Evolutionary conservation across 2,797 vertebrate genomes (phyloP).

Genomic region (Cossypha polioptera): DNA sequence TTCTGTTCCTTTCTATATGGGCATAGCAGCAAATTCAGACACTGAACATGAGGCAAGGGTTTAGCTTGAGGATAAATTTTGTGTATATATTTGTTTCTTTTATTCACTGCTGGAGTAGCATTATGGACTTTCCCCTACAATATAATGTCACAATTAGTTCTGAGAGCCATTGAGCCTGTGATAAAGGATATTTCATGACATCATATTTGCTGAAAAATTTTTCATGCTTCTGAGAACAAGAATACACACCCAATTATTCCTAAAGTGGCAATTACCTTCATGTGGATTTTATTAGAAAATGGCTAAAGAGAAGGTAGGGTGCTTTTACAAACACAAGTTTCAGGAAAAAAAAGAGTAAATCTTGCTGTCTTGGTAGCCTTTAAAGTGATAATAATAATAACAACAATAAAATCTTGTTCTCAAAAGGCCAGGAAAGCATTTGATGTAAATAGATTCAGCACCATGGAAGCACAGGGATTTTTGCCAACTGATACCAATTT

Average conservation of each 20-base stretch:
- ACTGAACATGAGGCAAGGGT: not conserved
- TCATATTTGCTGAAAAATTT: not conserved
- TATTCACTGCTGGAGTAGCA: not conserved
- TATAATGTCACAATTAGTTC: not conserved
- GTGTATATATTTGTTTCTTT: not conserved
- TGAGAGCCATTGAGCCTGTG: not conserved
- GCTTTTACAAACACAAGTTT: not conserved
- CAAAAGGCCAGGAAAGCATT: constrained; percentile 6
- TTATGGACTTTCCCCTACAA: not conserved
- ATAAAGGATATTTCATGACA: not conserved
- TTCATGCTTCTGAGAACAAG: constrained; percentile 12
- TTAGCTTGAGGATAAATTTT: not conserved
- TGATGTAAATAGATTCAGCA: constrained; percentile 23
- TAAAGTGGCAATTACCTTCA: not conserved
- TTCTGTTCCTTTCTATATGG: not conserved
- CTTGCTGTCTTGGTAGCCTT: not conserved
- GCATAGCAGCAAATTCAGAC: not conserved
- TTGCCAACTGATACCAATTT: constrained; percentile 23
- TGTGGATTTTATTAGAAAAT: constrained; percentile 33
- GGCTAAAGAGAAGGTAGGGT: not conserved
- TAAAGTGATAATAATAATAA: not conserved
- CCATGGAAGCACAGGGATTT: constrained; percentile 18
- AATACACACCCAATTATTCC: constrained; percentile 7
- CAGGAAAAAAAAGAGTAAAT: not conserved
- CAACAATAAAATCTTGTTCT: constrained; percentile 51